These are phyloP conservation scores for Chanos chanos DNA, from an alignment of 2,797 vertebrate species.

Conservation along the genomic window DNA sequence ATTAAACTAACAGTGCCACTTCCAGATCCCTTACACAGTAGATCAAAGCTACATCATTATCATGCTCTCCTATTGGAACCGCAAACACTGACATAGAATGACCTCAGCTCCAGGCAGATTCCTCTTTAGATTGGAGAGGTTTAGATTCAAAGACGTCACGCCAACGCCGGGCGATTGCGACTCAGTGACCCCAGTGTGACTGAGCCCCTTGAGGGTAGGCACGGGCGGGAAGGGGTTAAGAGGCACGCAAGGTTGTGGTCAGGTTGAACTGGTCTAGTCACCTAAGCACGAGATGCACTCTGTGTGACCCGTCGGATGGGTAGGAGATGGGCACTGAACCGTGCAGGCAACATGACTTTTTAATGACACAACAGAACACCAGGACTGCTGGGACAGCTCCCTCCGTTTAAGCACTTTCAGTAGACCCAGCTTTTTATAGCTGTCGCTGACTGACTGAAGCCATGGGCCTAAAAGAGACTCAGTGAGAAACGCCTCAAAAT, in stretches of 20 bases:
- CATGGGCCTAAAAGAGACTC: conserved; percentile 18
- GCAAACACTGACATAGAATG: too few relatives aligned
- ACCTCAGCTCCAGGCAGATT: too few relatives aligned
- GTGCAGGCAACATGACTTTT: conserved; percentile 49
- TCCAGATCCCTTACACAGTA: too few relatives aligned
- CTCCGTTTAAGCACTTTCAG: conserved; percentile 23
- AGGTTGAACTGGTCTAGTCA: conserved; percentile 44
- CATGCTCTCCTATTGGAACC: too few relatives aligned
- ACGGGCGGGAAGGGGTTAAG: conserved; percentile 42
- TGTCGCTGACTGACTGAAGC: conserved; percentile 16
- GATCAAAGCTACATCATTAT: too few relatives aligned
- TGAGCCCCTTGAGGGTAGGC: conserved; percentile 58
- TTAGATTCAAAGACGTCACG: too few relatives aligned
- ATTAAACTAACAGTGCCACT: too few relatives aligned
- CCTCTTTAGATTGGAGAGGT: too few relatives aligned
- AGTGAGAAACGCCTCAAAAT: conserved; percentile 17
- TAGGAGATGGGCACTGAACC: conserved; percentile 46
- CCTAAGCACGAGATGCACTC: conserved; percentile 20
- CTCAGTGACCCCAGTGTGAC: conserved; percentile 56
- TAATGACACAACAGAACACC: conserved; percentile 37
- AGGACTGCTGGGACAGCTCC: conserved; percentile 29
- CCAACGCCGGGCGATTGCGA: conserved; percentile 20
- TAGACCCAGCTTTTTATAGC: conserved; percentile 26
- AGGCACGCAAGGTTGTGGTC: neutral
- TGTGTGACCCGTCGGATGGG: conserved; percentile 48